Conservation (phyloP, 2,888 invertebrate species). For the Drosophila tripunctata region DNA sequence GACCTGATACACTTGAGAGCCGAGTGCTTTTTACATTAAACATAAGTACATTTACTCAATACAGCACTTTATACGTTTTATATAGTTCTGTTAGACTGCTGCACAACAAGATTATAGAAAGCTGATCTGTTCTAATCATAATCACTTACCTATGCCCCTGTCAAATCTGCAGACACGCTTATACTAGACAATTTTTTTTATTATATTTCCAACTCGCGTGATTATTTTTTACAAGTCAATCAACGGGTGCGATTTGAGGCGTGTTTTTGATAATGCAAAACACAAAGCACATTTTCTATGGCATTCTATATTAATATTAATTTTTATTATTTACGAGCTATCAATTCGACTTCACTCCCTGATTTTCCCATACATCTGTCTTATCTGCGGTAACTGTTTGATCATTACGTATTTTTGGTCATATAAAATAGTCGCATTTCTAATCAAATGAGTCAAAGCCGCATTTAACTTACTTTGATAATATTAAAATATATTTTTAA, state of each 20-base stretch:
- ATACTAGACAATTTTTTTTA: conserved; percentile 14
- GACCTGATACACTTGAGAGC: conserved; percentile 31
- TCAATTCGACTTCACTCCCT: conserved; percentile 4
- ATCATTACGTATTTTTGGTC: conserved; percentile 1
- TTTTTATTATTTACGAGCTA: conserved; percentile 6
- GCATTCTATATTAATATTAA: conserved; percentile 4
- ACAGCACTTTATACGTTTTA: neutral
- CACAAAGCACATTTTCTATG: neutral
- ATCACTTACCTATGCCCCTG: conserved; percentile 59
- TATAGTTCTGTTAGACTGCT: neutral
- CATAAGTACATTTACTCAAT: conserved; percentile 37
- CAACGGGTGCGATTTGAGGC: conserved; percentile 41
- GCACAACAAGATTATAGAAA: conserved; percentile 38
- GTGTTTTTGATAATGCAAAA: conserved; percentile 7
- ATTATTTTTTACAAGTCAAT: conserved; percentile 57
- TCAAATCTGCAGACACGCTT: conserved; percentile 42
- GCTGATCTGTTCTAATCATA: conserved; percentile 60
- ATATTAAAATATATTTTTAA: neutral
- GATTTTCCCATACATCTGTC: neutral
- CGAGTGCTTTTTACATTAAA: conserved; percentile 40
- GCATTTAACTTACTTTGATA: conserved; percentile 7
- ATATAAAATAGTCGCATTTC: neutral
- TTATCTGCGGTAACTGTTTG: conserved; percentile 17
- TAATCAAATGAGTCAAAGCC: conserved; percentile 27
- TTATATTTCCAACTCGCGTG: conserved; percentile 66